These are phyloP conservation scores for Aphelenchoides besseyi DNA, from an alignment of 1,140 invertebrate genomes.

Conservation along the genomic window DNA sequence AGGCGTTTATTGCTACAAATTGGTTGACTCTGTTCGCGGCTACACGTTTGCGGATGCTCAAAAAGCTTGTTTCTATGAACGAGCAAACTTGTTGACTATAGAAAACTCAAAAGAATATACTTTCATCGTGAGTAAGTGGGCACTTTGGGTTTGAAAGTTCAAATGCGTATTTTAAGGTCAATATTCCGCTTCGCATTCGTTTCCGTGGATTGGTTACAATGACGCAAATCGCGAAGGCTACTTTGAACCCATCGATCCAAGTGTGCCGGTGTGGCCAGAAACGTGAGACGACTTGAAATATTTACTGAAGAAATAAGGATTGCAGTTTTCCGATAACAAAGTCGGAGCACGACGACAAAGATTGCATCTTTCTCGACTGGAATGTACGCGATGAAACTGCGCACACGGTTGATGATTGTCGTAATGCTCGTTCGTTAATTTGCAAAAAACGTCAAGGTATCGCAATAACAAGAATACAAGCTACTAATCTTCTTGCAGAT, in stretches of 20 bases:
- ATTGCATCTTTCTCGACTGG: slow-evolving; percentile 48
- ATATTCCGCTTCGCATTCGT: slow-evolving; percentile 29
- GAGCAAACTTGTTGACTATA: slow-evolving; percentile 43
- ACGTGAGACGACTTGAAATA: slow-evolving; percentile 28
- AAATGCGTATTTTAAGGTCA: slow-evolving; percentile 25
- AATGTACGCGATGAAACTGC: slow-evolving; percentile 28
- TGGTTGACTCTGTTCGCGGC: slow-evolving; percentile 24
- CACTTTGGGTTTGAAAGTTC: neutral
- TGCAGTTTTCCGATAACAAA: slow-evolving; percentile 35
- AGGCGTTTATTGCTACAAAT: slow-evolving; percentile 34
- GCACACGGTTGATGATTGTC: slow-evolving; percentile 39
- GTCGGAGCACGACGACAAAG: slow-evolving; percentile 30
- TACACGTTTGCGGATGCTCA: slow-evolving; percentile 39
- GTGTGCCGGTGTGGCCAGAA: slow-evolving; percentile 42
- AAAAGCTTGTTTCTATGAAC: slow-evolving; percentile 36
- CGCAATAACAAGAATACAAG: neutral
- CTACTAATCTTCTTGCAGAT: neutral
- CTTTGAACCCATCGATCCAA: slow-evolving; percentile 38
- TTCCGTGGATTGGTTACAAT: slow-evolving; percentile 48
- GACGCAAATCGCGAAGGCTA: slow-evolving; percentile 37
- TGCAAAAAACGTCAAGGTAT: slow-evolving; percentile 32
- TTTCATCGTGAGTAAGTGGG: slow-evolving; percentile 31
- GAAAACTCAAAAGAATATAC: slow-evolving; percentile 31
- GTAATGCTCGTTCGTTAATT: slow-evolving; percentile 28
- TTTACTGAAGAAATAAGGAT: neutral